Evolutionary conservation across 2,888 invertebrate species (phyloP).

Genomic region (Drosophila yooni): DNA sequence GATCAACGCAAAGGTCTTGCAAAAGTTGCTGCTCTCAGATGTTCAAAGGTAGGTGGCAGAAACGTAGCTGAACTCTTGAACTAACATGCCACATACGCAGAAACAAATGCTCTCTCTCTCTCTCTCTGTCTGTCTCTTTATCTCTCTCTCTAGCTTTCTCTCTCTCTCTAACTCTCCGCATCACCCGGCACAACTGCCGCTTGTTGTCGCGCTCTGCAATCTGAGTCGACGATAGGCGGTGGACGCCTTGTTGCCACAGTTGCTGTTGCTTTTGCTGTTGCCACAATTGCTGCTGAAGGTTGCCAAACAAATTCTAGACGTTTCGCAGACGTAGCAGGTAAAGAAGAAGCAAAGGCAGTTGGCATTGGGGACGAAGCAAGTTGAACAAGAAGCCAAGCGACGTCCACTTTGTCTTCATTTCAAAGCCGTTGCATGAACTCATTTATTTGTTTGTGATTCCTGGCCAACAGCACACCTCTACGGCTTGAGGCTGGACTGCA

Average conservation of each 20-base stretch:
- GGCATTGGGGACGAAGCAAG: slow-evolving; percentile 4
- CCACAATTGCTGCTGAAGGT: slow-evolving; percentile 35
- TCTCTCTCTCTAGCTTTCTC: background rate
- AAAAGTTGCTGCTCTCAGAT: slow-evolving; percentile 13
- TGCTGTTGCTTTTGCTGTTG: slow-evolving; percentile 25
- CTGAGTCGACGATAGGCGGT: slow-evolving; percentile 43
- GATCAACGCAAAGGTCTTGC: slow-evolving; percentile 25
- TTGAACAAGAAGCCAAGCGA: slow-evolving; percentile 30
- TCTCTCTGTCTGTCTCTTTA: background rate
- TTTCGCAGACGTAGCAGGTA: slow-evolving; percentile 23
- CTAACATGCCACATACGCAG: slow-evolving; percentile 60
- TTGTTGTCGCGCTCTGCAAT: slow-evolving; percentile 44
- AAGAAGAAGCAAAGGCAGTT: background rate
- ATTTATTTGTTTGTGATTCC: slow-evolving; percentile 81
- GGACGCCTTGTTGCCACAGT: slow-evolving; percentile 37
- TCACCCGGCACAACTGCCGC: slow-evolving; percentile 8
- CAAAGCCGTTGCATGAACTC: slow-evolving; percentile 78
- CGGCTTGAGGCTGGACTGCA: slow-evolving; percentile 1
- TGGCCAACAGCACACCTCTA: slow-evolving; percentile 69
- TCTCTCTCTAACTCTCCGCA: background rate
- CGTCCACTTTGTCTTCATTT: slow-evolving; percentile 77
- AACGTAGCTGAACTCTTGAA: slow-evolving; percentile 69
- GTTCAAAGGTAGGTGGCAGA: slow-evolving; percentile 60
- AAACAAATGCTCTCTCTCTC: background rate
- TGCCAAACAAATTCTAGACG: slow-evolving; percentile 68